phyloP scores from a whole-genome alignment of 2,888 invertebrate species.

The Melangyna quadrimaculata region DNA sequence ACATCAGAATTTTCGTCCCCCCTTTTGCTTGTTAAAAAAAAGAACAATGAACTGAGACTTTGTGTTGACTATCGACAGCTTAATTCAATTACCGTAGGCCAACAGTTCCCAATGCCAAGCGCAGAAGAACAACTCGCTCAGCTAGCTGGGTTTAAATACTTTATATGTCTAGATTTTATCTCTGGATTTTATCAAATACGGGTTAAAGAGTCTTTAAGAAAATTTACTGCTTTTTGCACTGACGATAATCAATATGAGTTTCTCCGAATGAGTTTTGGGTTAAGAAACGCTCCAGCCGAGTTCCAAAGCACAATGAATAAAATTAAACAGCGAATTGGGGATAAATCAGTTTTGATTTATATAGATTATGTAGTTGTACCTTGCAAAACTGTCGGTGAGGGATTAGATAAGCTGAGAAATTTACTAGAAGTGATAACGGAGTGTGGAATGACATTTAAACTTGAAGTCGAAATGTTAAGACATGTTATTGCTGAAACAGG shows the following conservation, averaged over 20 bases:
- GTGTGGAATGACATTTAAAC: not conserved
- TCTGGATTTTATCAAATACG: slow-evolving; percentile 32
- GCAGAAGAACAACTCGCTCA: slow-evolving; percentile 22
- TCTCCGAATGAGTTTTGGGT: slow-evolving; percentile 18
- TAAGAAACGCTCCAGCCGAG: slow-evolving; percentile 18
- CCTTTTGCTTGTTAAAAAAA: slow-evolving; percentile 21
- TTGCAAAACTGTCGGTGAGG: not conserved
- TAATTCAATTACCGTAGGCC: slow-evolving; percentile 10
- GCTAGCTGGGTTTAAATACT: slow-evolving; percentile 13
- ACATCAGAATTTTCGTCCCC: slow-evolving; percentile 28
- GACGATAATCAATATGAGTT: slow-evolving; percentile 19
- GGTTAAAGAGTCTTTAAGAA: slow-evolving; percentile 2
- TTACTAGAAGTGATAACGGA: not conserved
- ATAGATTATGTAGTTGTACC: slow-evolving; percentile 13
- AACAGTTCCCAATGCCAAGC: slow-evolving; percentile 26
- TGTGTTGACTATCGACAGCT: too few species aligned
- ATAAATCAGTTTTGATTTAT: slow-evolving; percentile 16
- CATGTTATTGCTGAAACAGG: not conserved
- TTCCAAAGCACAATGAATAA: slow-evolving; percentile 27
- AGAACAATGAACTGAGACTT: slow-evolving; percentile 18
- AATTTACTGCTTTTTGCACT: slow-evolving; percentile 21
- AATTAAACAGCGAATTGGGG: not conserved
- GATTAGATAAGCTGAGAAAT: slow-evolving; percentile 3
- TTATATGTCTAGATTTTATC: slow-evolving; percentile 23
- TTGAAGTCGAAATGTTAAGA: not conserved